A percentile compares a stretch with the other conserved stretches of the same genome.
phyloP scores from a whole-genome alignment of 2,888 invertebrate genomes.

The Nasonovia ribisnigri region DNA sequence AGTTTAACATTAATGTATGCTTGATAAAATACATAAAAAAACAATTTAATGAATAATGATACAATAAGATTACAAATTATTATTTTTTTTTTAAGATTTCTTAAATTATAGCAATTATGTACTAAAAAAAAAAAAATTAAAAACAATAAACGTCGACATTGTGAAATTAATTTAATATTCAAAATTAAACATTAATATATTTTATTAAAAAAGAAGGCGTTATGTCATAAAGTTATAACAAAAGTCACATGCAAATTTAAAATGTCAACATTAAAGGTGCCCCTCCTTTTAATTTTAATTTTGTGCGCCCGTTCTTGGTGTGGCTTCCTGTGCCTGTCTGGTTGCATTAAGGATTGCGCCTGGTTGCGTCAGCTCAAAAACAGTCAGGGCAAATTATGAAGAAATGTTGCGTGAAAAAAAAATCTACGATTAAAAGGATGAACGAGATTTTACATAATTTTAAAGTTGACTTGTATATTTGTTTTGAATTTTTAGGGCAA shows the following conservation, averaged over 20 bases:
- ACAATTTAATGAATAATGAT: neutral
- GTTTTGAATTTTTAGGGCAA: neutral
- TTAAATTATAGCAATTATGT: neutral
- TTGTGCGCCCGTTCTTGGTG: neutral
- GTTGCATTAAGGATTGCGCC: neutral
- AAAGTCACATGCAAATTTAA: conserved; percentile 28
- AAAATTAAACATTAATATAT: conserved; percentile 31
- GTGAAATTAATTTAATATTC: conserved; percentile 33
- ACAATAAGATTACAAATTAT: neutral
- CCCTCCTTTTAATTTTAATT: conserved; percentile 30
- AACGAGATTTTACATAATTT: conserved; percentile 34
- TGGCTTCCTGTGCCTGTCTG: conserved; percentile 14
- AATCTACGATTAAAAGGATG: neutral
- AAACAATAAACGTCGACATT: neutral
- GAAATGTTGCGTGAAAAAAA: neutral
- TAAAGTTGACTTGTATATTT: conserved; percentile 14
- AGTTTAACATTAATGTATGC: neutral
- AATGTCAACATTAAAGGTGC: conserved; percentile 45
- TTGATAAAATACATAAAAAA: neutral
- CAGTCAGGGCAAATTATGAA: conserved; percentile 1
- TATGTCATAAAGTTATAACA: conserved; percentile 26
- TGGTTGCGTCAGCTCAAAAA: conserved; percentile 29
- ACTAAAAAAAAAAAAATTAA: neutral
- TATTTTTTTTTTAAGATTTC: neutral
- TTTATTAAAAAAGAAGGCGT: conserved; percentile 53